Conservation (phyloP, 2,113 vertebrate species). For the Cheilinus undulatus region DNA sequence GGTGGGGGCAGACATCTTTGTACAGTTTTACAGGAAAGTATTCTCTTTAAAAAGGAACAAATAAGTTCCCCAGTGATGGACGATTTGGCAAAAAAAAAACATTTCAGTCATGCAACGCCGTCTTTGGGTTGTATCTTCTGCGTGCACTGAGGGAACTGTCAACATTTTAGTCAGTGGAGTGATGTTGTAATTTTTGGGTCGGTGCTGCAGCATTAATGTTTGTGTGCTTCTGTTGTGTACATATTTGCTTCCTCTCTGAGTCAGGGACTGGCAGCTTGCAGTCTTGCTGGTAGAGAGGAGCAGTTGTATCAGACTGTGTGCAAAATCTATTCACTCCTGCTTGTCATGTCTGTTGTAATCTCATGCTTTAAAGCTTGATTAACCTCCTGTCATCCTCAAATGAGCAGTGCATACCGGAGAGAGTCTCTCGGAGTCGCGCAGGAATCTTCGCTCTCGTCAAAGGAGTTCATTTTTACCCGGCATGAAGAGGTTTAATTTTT, state of each 20-base stretch:
- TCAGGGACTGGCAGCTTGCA: conserved; percentile 22
- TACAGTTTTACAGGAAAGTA: conserved; percentile 23
- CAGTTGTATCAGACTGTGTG: conserved; percentile 49
- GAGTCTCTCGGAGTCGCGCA: conserved; percentile 49
- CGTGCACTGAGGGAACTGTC: neutral
- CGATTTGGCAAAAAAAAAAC: conserved; percentile 52
- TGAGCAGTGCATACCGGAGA: conserved; percentile 53
- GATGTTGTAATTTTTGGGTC: conserved; percentile 17
- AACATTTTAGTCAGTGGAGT: conserved; percentile 34
- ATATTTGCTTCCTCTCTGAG: conserved; percentile 29
- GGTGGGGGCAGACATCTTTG: conserved; percentile 37
- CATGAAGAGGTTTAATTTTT: neutral
- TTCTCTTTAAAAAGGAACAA: conserved; percentile 41
- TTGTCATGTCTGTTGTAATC: conserved; percentile 75
- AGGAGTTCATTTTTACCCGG: conserved; percentile 69
- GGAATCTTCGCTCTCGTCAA: conserved; percentile 48
- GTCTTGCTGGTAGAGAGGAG: conserved; percentile 27
- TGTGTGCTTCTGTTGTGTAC: conserved; percentile 19
- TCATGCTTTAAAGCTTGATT: conserved; percentile 79
- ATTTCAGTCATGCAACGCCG: conserved; percentile 25
- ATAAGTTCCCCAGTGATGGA: conserved; percentile 37
- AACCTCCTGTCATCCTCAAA: conserved; percentile 74
- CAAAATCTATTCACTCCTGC: conserved; percentile 69
- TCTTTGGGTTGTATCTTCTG: conserved; percentile 29
- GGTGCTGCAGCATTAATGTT: conserved; percentile 25